Conservation (phyloP, 2,113 vertebrate genomes). For the Tyto alba region DNA sequence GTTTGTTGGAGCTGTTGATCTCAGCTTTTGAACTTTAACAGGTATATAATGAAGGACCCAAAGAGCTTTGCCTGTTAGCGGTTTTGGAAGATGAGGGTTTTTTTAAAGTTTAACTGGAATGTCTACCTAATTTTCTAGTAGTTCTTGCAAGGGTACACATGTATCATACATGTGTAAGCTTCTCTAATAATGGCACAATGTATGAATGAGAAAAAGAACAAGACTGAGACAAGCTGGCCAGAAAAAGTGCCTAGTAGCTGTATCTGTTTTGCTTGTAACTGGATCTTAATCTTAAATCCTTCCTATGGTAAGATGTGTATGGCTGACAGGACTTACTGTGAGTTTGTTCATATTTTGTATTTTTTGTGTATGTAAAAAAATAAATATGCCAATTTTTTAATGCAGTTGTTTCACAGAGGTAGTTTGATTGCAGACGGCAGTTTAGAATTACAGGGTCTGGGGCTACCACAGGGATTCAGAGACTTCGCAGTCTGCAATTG, state of each 20-base stretch:
- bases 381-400: not conserved
- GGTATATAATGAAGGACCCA: not conserved
- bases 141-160: not conserved
- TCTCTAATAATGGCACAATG: not conserved
- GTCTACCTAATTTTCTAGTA: not conserved
- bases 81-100: not conserved
- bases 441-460: not conserved
- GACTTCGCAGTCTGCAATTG: not conserved
- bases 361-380: not conserved
- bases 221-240: not conserved
- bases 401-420: not conserved
- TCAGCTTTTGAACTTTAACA: not conserved
- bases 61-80: not conserved
- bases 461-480: not conserved
- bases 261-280: not conserved
- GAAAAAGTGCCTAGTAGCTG: not conserved
- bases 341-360: not conserved
- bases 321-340: not conserved
- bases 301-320: not conserved
- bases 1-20: not conserved
- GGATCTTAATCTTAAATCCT: not conserved
- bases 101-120: not conserved
- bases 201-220: not conserved
- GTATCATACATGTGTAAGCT: rapidly evolving
- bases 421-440: not conserved